Evolutionary conservation across 2,888 invertebrate genomes (phyloP).

Genomic region (Scaptomyza caliginosa): DNA sequence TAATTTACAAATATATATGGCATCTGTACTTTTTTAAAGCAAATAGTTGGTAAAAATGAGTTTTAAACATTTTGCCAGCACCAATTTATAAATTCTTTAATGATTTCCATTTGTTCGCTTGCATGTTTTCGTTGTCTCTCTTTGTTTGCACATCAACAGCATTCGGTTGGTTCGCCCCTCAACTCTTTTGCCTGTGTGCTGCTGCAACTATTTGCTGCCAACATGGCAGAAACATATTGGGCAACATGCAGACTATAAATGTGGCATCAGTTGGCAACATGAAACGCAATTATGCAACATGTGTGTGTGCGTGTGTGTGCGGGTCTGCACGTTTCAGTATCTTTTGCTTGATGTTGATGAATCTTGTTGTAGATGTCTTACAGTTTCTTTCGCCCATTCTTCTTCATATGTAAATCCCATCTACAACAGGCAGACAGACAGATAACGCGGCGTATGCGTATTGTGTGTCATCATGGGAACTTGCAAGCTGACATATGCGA

Average conservation of each 20-base stretch:
- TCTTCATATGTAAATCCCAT: conserved; percentile 28
- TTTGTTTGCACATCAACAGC: conserved; percentile 34
- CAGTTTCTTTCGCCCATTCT: neutral
- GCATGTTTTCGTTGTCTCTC: conserved; percentile 31
- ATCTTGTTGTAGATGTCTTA: conserved; percentile 39
- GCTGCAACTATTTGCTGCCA: conserved; percentile 24
- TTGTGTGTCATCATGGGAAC: conserved; percentile 34
- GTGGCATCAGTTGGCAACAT: conserved; percentile 62
- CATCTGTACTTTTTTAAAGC: neutral
- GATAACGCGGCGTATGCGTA: conserved; percentile 58
- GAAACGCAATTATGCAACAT: conserved; percentile 76
- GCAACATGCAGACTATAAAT: conserved; percentile 57
- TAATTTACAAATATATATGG: neutral
- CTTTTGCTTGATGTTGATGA: conserved; percentile 41
- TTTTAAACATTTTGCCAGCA: conserved; percentile 46
- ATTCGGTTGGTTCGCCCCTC: neutral
- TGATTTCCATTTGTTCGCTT: conserved; percentile 27
- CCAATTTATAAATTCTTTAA: conserved; percentile 34
- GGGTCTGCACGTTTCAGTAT: conserved; percentile 27
- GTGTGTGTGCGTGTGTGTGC: conserved; percentile 37
- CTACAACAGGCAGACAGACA: conserved; percentile 8
- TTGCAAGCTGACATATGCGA: conserved; percentile 17
- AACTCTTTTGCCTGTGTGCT: neutral
- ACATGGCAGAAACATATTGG: conserved; percentile 58
- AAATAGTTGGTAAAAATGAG: conserved; percentile 10